These are phyloP conservation scores for Perithous albicinctus DNA, from an alignment of 2,888 invertebrate species.

Conservation along the genomic window DNA sequence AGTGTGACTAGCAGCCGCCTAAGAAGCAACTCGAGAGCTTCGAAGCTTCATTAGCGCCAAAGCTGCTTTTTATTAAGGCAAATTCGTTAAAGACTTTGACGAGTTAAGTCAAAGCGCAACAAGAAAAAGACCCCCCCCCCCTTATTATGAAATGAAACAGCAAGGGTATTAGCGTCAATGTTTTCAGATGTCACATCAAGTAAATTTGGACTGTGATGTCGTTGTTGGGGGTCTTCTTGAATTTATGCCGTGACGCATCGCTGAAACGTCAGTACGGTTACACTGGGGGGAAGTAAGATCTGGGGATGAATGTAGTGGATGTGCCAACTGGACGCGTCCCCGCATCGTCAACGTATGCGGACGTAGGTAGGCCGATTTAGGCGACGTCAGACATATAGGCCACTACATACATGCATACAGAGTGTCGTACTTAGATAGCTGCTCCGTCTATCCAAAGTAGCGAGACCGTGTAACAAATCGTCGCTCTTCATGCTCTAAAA, in stretches of 20 bases:
- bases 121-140: not conserved
- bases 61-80: not conserved
- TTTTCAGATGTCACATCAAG: not conserved
- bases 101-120: no score
- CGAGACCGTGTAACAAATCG: constrained; percentile 50
- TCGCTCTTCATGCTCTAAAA: constrained; percentile 48
- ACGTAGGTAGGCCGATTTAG: not conserved
- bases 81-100: not conserved
- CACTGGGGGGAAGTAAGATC: not conserved
- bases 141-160: not conserved
- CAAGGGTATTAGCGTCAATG: not conserved
- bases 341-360: constrained; percentile 14
- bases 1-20: not conserved
- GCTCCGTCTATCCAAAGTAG: constrained; percentile 37
- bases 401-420: constrained; percentile 2
- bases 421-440: constrained; percentile 1
- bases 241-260: constrained; percentile 12
- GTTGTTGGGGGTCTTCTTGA: not conserved
- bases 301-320: not conserved
- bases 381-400: constrained; percentile 11
- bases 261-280: constrained; percentile 4
- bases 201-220: constrained; percentile 17
- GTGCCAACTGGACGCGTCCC: constrained; percentile 41
- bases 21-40: not conserved
- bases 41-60: not conserved